phyloP scores from a whole-genome alignment of 2,113 vertebrate species.

The mouse (Mus musculus) region GRCm39 chr9:115235501-115236000 shows the following conservation, averaged over 20 bases:
- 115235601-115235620: background rate
- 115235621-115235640: background rate
- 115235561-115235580: background rate
- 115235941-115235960: conserved; percentile 31
- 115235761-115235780: background rate
- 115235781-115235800: background rate
- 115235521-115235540: background rate
- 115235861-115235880: conserved; percentile 67
- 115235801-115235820: conserved; percentile 30
- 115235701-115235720: background rate
- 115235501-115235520: conserved; percentile 13
- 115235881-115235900: conserved; percentile 68
- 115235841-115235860: conserved; percentile 65
- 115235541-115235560: background rate
- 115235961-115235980: conserved; percentile 48
- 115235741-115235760: background rate
- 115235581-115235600: background rate
- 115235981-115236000: conserved; percentile 63
- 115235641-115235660: conserved; percentile 32
- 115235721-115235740: background rate
- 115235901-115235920: conserved; percentile 56
- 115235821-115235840: conserved; percentile 56
- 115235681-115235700: background rate
- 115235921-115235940: conserved; percentile 5
- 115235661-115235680: background rate